Percentiles rank a stretch among this genome's conserved stretches.
These are phyloP conservation scores for Pelochelys cantorii DNA, from an alignment of 2,797 vertebrate species.

Conservation along the genomic window DNA sequence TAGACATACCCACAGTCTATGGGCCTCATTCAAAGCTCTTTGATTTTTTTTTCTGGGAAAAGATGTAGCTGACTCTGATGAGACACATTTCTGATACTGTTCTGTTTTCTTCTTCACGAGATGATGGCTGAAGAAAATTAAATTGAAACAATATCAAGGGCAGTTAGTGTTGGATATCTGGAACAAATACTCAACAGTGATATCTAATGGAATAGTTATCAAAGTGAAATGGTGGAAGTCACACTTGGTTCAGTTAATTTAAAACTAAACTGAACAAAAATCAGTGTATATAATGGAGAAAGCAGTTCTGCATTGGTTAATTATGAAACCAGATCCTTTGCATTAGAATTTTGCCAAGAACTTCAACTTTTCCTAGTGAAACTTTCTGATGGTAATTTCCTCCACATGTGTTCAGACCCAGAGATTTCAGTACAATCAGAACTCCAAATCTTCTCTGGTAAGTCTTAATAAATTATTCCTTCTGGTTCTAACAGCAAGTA, in stretches of 20 bases:
- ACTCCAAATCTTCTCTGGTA: accelerated
- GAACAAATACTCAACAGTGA: background rate
- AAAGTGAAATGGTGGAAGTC: background rate
- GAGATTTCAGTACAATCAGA: accelerated
- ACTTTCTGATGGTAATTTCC: background rate
- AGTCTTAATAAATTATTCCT: constrained; percentile 84
- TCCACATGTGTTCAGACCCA: accelerated
- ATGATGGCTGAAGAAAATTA: constrained; percentile 1
- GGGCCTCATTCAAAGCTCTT: background rate
- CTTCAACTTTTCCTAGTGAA: background rate
- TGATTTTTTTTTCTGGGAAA: background rate
- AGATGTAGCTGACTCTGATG: background rate
- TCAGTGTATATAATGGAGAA: background rate
- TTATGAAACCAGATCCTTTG: background rate
- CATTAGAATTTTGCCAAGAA: background rate
- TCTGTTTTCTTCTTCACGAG: constrained; percentile 17
- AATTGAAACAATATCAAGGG: background rate
- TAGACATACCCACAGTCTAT: no score
- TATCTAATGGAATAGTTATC: background rate
- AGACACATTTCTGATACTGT: background rate
- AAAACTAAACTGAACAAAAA: background rate
- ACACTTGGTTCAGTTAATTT: background rate
- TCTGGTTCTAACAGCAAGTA: constrained; percentile 91
- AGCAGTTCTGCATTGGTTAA: background rate
- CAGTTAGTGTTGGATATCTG: background rate